These are phyloP conservation scores for Anoplolepis gracilipes DNA, from an alignment of 1,140 invertebrate species.

Conservation along the genomic window DNA sequence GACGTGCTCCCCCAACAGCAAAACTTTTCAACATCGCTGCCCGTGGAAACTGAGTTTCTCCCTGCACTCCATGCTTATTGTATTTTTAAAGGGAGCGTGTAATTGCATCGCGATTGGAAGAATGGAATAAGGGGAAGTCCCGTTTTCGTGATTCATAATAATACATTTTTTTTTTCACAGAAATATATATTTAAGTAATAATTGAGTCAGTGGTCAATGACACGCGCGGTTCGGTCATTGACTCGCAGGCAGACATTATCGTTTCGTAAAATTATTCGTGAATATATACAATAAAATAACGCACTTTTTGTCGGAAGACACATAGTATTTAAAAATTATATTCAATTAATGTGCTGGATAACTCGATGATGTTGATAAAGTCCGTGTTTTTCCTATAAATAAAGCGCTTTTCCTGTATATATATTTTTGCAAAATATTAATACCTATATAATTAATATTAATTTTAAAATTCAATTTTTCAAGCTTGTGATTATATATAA, in stretches of 20 bases:
- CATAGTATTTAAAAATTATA: constrained; percentile 11
- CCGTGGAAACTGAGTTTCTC: background rate
- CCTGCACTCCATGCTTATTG: background rate
- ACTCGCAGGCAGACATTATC: background rate
- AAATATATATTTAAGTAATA: constrained; percentile 21
- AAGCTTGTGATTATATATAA: too few species aligned
- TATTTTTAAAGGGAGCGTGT: constrained; percentile 32
- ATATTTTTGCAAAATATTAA: too few species aligned
- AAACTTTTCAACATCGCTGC: constrained; percentile 4
- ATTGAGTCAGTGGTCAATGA: constrained; percentile 3
- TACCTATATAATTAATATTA: too few species aligned
- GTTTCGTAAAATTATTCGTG: background rate
- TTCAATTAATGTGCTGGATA: constrained; percentile 11
- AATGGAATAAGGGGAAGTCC: background rate
- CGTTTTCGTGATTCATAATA: background rate
- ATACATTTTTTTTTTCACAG: background rate
- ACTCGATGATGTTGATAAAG: constrained; percentile 33
- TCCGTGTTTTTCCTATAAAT: constrained; percentile 52
- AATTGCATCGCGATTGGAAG: background rate
- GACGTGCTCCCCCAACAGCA: background rate
- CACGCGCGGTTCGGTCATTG: background rate
- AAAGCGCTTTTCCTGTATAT: too few species aligned
- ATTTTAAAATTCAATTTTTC: too few species aligned
- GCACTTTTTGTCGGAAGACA: background rate
- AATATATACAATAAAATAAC: constrained; percentile 8